Conservation (phyloP, 2,113 vertebrate genomes). For the Dolichotis patagonum region DNA sequence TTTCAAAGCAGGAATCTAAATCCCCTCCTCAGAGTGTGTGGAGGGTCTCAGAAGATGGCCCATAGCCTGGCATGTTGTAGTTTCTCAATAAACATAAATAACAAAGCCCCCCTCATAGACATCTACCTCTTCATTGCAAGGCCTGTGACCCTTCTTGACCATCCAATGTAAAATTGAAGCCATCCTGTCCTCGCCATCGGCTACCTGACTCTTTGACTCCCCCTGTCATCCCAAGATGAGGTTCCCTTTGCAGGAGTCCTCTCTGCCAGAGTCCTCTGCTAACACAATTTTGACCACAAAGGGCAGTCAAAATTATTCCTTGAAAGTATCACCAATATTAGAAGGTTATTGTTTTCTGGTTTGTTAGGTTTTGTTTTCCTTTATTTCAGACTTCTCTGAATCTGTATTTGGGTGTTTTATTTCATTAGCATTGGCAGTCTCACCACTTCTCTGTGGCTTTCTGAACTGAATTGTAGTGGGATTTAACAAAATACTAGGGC, state of each 20-base stretch:
- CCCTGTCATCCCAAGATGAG: background rate
- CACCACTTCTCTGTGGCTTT: background rate
- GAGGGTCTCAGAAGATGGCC: background rate
- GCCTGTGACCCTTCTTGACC: background rate
- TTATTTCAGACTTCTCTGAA: background rate
- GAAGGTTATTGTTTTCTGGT: accelerated
- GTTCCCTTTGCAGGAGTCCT: too few relatives aligned
- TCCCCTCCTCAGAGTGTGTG: background rate
- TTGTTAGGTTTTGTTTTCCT: background rate
- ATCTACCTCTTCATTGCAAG: background rate
- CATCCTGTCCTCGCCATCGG: background rate
- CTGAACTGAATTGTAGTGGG: background rate
- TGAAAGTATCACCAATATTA: accelerated
- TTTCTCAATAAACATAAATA: background rate
- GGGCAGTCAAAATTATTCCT: background rate
- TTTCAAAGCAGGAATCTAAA: background rate
- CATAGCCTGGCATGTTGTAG: background rate
- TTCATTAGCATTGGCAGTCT: accelerated
- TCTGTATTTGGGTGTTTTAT: background rate
- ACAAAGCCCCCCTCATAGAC: accelerated
- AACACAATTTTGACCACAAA: too few relatives aligned
- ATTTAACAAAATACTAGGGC: background rate
- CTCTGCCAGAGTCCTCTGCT: background rate
- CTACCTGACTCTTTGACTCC: background rate
- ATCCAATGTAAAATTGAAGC: background rate